These are phyloP conservation scores for Drosophila histrio DNA, from an alignment of 2,888 invertebrate genomes.

Conservation along the genomic window DNA sequence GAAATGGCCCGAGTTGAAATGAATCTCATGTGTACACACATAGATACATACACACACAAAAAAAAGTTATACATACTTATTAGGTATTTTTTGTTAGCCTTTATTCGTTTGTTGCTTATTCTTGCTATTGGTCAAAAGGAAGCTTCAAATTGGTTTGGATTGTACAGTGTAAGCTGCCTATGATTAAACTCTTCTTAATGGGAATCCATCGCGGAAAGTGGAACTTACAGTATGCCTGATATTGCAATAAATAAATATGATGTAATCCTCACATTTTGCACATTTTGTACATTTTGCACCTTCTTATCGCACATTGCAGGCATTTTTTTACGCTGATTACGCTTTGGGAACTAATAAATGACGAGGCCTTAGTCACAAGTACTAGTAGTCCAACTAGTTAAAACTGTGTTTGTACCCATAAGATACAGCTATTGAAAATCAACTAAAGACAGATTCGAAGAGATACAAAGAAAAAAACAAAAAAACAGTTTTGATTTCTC, in stretches of 20 bases:
- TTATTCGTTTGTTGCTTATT: neutral
- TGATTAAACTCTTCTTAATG: neutral
- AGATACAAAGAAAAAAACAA: neutral
- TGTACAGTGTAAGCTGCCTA: neutral
- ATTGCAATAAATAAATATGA: slow-evolving; percentile 34
- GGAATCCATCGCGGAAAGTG: neutral
- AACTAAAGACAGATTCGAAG: neutral
- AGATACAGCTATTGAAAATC: neutral
- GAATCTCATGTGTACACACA: neutral
- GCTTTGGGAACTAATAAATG: slow-evolving; percentile 32
- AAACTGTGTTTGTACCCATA: neutral
- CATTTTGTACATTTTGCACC: slow-evolving; percentile 27
- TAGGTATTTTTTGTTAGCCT: slow-evolving; percentile 9
- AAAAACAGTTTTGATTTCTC: slow-evolving; percentile 9
- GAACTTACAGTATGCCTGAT: neutral
- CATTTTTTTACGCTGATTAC: slow-evolving; percentile 28
- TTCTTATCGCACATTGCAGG: slow-evolving; percentile 37
- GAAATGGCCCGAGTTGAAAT: neutral
- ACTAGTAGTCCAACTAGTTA: neutral
- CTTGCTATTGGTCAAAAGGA: neutral
- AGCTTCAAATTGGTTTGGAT: neutral
- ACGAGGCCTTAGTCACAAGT: neutral
- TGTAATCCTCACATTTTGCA: slow-evolving; percentile 34
- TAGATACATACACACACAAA: neutral
- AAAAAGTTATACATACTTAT: neutral